These are phyloP conservation scores for Hoplostethus mediterraneus DNA, from an alignment of 2,797 vertebrate genomes.

Conservation along the genomic window DNA sequence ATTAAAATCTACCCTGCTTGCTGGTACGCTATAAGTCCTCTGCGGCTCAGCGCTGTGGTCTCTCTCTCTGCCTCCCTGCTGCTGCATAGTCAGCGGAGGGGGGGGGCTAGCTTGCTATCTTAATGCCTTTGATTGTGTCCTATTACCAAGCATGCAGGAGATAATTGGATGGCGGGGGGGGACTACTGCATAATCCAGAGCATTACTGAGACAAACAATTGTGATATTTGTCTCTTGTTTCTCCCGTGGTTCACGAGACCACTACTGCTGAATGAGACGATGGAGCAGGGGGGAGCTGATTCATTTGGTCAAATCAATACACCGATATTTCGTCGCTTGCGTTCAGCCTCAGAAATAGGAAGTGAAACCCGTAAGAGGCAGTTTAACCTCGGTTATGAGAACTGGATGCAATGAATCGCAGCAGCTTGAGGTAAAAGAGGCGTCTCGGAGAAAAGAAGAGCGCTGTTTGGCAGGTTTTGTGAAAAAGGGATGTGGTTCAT, in stretches of 20 bases:
- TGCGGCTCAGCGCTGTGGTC: neutral
- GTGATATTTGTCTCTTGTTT: conserved; percentile 16
- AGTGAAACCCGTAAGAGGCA: neutral
- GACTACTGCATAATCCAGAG: conserved; percentile 18
- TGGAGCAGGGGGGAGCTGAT: too few relatives aligned
- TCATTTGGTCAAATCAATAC: too few relatives aligned
- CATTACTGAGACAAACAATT: conserved; percentile 38
- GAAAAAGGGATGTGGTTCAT: neutral
- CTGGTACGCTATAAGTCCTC: neutral
- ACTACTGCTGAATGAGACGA: too few relatives aligned
- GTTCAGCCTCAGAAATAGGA: too few relatives aligned
- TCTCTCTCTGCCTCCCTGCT: neutral
- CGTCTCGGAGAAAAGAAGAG: neutral
- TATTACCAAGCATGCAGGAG: conserved; percentile 7
- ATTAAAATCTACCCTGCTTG: conserved; percentile 3
- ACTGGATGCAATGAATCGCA: neutral
- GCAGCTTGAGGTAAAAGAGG: neutral
- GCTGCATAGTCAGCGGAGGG: neutral
- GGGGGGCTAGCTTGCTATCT: conserved; percentile 18
- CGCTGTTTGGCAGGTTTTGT: conserved; percentile 1
- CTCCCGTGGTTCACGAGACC: too few relatives aligned
- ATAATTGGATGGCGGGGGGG: conserved; percentile 23
- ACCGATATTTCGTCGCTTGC: too few relatives aligned
- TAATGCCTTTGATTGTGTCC: conserved; percentile 18
- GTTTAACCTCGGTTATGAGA: neutral